Conservation (phyloP, 2,888 invertebrate genomes). For the Dryomyza anilis region DNA sequence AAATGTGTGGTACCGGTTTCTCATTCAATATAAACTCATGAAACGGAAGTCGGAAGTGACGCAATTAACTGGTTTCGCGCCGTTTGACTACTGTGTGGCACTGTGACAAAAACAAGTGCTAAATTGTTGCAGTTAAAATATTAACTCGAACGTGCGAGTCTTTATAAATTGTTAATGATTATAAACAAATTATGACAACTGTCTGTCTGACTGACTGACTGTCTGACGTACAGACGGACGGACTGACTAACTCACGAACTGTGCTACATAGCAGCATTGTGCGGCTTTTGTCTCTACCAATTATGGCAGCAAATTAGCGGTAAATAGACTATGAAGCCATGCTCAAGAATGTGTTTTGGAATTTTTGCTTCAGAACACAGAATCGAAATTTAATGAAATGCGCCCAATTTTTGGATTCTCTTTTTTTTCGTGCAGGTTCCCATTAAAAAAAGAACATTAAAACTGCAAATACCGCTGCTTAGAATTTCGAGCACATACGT, state of each 20-base stretch:
- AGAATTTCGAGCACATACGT: too few relatives aligned
- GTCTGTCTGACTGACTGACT: not conserved
- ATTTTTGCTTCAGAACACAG: too few relatives aligned
- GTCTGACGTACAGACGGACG: not conserved
- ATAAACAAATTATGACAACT: too few relatives aligned
- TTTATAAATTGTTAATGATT: not conserved
- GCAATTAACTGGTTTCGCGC: conserved; percentile 20
- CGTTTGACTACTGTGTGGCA: conserved; percentile 7
- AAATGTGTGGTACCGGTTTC: too few relatives aligned
- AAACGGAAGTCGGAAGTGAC: conserved; percentile 24
- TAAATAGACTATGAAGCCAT: conserved; percentile 7
- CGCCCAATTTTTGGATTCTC: too few relatives aligned
- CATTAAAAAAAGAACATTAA: too few relatives aligned
- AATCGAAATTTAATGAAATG: too few relatives aligned
- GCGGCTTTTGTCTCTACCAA: not conserved
- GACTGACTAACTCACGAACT: not conserved
- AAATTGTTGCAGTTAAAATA: not conserved
- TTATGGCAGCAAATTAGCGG: not conserved
- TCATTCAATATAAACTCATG: conserved; percentile 4
- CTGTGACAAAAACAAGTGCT: conserved; percentile 5
- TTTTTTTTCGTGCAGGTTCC: too few relatives aligned
- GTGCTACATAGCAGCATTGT: not conserved
- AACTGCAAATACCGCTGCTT: too few relatives aligned
- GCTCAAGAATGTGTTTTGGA: too few relatives aligned
- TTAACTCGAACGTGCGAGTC: not conserved